Conservation (phyloP, 2,888 invertebrate genomes). For the Matsumyia berberina region DNA sequence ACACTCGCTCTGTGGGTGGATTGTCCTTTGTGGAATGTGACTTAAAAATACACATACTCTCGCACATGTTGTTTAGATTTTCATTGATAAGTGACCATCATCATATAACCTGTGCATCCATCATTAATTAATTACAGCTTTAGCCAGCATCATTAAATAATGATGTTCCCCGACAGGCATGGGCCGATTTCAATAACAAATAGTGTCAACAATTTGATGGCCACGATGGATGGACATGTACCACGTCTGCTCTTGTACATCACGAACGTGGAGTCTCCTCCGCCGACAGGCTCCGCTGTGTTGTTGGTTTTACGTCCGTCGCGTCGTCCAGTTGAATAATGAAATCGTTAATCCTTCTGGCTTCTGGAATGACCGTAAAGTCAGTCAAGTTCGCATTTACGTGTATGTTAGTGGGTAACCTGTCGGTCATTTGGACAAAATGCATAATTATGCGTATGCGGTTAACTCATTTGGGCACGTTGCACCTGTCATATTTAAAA, state of each 20-base stretch:
- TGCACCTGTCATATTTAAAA: slow-evolving; percentile 60
- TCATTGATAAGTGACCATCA: slow-evolving; percentile 39
- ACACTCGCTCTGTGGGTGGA: too few species aligned
- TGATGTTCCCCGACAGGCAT: slow-evolving; percentile 35
- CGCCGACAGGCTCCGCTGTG: background rate
- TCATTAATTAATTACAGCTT: slow-evolving; percentile 55
- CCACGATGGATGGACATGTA: background rate
- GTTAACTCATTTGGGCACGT: slow-evolving; percentile 48
- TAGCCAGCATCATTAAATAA: slow-evolving; percentile 56
- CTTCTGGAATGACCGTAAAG: slow-evolving; percentile 39
- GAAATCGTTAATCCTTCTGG: slow-evolving; percentile 54
- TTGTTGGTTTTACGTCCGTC: background rate
- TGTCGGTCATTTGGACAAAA: slow-evolving; percentile 54
- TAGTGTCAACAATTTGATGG: slow-evolving; percentile 36
- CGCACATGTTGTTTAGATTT: slow-evolving; percentile 13
- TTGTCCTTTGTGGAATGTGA: slow-evolving; percentile 3
- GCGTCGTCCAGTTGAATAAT: slow-evolving; percentile 39
- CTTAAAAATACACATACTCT: too few species aligned
- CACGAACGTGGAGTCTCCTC: background rate
- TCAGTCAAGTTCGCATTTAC: slow-evolving; percentile 55
- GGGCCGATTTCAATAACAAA: slow-evolving; percentile 36
- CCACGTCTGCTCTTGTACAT: background rate
- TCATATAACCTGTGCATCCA: slow-evolving; percentile 29
- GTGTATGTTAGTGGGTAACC: slow-evolving; percentile 47
- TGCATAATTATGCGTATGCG: slow-evolving; percentile 60